Percentiles rank a stretch among this genome's conserved stretches.
These are phyloP conservation scores for Anabacerthia variegaticeps DNA, from an alignment of 2,797 vertebrate species.

Conservation along the genomic window DNA sequence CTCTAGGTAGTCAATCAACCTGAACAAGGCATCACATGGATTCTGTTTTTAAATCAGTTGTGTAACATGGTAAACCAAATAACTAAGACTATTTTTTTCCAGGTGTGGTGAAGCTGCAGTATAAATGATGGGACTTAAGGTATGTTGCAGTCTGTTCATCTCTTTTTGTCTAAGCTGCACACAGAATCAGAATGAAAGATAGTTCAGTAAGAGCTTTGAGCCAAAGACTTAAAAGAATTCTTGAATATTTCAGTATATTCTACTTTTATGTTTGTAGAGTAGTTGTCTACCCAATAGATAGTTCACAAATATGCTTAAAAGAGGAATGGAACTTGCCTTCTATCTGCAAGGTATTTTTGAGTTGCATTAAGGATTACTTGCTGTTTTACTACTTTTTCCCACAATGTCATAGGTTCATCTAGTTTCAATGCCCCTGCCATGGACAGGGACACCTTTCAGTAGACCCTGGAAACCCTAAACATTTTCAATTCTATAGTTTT, in stretches of 20 bases:
- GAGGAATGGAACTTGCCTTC: background rate
- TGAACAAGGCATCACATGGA: rapidly evolving
- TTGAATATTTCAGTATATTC: background rate
- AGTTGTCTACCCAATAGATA: background rate
- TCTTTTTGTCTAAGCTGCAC: background rate
- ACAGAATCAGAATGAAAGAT: background rate
- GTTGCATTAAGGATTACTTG: background rate
- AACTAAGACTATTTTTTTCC: no score
- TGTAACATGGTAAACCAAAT: background rate
- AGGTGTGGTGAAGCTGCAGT: background rate
- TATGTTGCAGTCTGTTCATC: background rate
- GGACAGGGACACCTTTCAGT: background rate
- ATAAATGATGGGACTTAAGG: background rate
- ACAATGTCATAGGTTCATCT: background rate
- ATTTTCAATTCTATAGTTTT: background rate
- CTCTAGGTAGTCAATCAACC: background rate
- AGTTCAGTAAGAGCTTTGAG: background rate
- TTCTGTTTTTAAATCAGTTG: background rate
- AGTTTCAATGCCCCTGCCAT: background rate
- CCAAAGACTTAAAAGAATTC: background rate
- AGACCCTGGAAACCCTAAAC: background rate
- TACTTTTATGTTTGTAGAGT: background rate
- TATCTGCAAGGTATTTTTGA: background rate
- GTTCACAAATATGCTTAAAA: background rate
- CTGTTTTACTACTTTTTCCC: background rate